A percentile compares a stretch with the other conserved stretches of the same genome.
phyloP scores from a whole-genome alignment of 2,113 vertebrate genomes.

The Ammodramus savannarum region DNA sequence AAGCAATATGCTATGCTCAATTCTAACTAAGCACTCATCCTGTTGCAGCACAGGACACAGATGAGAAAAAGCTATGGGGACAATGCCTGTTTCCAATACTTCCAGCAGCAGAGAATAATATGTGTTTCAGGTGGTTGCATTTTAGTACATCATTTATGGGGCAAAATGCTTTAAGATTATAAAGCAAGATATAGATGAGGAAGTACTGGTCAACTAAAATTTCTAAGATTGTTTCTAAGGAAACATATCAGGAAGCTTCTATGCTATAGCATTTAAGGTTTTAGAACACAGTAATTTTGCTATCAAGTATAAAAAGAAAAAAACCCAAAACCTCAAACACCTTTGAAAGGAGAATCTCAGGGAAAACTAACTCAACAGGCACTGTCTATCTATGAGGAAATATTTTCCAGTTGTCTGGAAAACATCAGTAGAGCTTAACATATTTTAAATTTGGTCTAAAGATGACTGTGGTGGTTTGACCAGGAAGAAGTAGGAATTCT shows the following conservation, averaged over 20 bases:
- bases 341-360: background rate
- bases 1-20: background rate
- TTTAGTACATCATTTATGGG: background rate
- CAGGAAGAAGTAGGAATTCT: no score
- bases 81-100: background rate
- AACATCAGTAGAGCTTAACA: background rate
- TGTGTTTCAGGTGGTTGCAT: background rate
- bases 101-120: background rate
- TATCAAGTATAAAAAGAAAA: background rate
- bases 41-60: background rate
- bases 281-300: background rate
- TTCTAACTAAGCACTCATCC: background rate
- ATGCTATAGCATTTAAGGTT: background rate
- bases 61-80: background rate
- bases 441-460: background rate
- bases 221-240: background rate
- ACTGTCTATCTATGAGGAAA: background rate
- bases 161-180: background rate
- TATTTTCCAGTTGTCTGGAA: background rate
- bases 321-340: background rate
- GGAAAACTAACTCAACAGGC: background rate
- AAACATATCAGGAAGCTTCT: background rate
- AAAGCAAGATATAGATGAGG: background rate
- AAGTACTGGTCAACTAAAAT: background rate
- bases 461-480: no score